Conservation (phyloP, 2,113 vertebrate genomes). For the Pheucticus melanocephalus region DNA sequence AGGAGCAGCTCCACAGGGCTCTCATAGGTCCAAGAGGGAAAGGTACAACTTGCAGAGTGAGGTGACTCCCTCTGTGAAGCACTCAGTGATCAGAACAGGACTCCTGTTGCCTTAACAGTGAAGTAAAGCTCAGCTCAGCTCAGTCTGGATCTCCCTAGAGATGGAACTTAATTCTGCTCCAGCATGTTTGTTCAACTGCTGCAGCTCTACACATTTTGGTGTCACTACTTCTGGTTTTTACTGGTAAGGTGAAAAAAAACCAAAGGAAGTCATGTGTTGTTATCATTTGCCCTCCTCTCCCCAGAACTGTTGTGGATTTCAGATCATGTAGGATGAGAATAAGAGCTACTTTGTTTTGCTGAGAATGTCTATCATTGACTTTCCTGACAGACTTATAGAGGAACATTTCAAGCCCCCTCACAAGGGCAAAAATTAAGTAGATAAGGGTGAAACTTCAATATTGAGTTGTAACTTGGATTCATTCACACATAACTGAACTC, state of each 20-base stretch:
- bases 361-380: neutral
- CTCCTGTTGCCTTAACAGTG: neutral
- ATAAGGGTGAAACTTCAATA: neutral
- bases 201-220: neutral
- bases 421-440: neutral
- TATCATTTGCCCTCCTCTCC: rapidly evolving
- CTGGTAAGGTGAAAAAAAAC: neutral
- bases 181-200: neutral
- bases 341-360: neutral
- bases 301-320: neutral
- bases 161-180: neutral
- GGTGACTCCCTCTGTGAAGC: neutral
- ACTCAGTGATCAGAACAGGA: neutral
- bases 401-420: neutral
- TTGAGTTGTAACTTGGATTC: neutral
- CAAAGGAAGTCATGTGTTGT: neutral
- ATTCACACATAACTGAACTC: neutral
- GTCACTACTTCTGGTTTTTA: neutral
- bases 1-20: neutral
- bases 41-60: neutral
- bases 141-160: neutral
- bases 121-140: neutral
- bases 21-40: neutral
- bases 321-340: neutral
- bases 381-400: neutral